These are phyloP conservation scores for Amblyopsis hoosieri DNA, from an alignment of 2,797 vertebrate genomes.

Conservation along the genomic window DNA sequence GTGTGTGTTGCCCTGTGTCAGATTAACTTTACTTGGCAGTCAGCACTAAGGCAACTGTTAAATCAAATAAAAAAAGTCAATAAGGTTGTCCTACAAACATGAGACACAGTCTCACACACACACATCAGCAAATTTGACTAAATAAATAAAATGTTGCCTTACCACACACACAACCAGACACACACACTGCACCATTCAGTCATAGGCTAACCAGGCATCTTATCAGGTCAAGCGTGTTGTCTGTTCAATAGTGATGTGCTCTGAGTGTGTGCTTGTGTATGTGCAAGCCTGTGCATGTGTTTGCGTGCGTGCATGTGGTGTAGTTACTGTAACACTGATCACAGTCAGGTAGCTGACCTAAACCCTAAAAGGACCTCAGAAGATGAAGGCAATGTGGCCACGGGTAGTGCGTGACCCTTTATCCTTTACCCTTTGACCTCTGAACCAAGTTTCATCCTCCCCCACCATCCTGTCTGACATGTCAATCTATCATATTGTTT, in stretches of 20 bases:
- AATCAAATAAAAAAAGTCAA: conserved; percentile 17
- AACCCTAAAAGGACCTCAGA: conserved; percentile 3
- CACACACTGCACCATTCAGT: conserved; percentile 13
- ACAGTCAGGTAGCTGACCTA: no score
- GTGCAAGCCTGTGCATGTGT: neutral
- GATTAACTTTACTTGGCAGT: conserved; percentile 62
- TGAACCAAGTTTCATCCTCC: neutral
- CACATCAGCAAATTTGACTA: neutral
- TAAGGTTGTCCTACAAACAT: conserved; percentile 7
- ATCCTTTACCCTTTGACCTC: neutral
- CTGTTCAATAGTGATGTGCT: conserved; percentile 18
- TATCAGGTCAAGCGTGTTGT: conserved; percentile 27
- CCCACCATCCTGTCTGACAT: neutral
- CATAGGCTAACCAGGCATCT: conserved; percentile 3
- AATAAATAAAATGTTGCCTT: no score
- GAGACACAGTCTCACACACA: conserved; percentile 5
- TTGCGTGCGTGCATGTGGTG: neutral
- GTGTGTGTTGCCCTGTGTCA: conserved; percentile 26
- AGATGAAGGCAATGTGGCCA: conserved; percentile 52
- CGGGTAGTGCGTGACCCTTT: conserved; percentile 16
- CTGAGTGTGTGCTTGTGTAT: conserved; percentile 10
- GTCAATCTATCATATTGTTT: neutral
- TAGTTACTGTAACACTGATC: neutral
- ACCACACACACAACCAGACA: conserved; percentile 1
- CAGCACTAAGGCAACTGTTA: conserved; percentile 59